Conservation (phyloP, 2,888 invertebrate genomes). For the Pogonocherus hispidulus region DNA sequence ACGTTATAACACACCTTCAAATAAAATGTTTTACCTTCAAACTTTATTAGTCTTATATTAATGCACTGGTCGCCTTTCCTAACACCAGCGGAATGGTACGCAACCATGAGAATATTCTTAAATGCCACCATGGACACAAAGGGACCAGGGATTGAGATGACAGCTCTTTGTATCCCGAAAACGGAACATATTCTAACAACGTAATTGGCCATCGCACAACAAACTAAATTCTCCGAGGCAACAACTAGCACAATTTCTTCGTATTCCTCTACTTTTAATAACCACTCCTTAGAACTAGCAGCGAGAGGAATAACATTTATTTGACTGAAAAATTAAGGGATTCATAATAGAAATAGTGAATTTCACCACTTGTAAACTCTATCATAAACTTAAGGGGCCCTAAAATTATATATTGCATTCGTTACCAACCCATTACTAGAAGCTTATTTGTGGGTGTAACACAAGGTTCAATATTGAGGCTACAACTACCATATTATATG, state of each 20-base stretch:
- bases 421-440: too few relatives aligned
- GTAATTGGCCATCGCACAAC: conserved; percentile 81
- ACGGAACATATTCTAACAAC: conserved; percentile 87
- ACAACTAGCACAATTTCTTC: conserved; percentile 82
- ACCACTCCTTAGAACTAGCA: conserved; percentile 90
- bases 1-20: background rate
- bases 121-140: conserved; percentile 78
- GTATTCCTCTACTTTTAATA: conserved; percentile 79
- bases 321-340: conserved; percentile 71
- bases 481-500: too few relatives aligned
- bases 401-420: too few relatives aligned
- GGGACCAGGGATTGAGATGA: conserved; percentile 81
- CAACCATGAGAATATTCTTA: conserved; percentile 75
- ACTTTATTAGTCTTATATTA: conserved; percentile 71
- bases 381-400: too few relatives aligned
- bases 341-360: background rate
- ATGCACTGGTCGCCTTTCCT: conserved; percentile 72
- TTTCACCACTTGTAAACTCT: background rate
- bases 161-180: conserved; percentile 88
- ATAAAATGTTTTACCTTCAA: conserved; percentile 62
- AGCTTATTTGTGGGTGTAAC: too few relatives aligned
- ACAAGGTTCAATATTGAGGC: too few relatives aligned
- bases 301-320: conserved; percentile 82
- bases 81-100: conserved; percentile 76
- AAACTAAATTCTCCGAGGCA: conserved; percentile 82